Percentiles rank a stretch among this genome's conserved stretches.
Conservation (phyloP, 2,797 vertebrate species). For the Danio tinwini region DNA sequence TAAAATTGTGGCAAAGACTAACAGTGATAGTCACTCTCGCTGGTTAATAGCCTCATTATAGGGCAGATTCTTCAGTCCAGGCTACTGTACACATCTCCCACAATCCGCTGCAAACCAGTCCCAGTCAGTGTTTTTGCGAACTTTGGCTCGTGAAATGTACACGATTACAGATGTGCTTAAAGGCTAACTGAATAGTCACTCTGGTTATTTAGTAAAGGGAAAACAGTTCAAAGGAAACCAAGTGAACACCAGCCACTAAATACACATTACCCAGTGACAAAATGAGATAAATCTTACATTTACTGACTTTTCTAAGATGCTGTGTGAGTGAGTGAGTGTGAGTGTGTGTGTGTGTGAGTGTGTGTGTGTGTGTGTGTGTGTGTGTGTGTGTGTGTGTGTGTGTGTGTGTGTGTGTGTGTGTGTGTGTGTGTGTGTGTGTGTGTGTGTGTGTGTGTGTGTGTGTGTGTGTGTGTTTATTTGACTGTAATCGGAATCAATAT, state of each 20-base stretch:
- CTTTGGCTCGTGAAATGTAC: constrained; percentile 15
- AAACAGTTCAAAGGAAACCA: constrained; percentile 9
- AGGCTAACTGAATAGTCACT: not conserved
- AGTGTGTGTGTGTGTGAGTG: too few relatives aligned
- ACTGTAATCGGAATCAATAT: too few relatives aligned
- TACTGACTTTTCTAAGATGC: not conserved
- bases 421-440: too few relatives aligned
- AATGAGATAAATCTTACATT: constrained; percentile 5
- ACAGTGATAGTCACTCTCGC: not conserved
- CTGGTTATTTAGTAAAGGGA: constrained; percentile 5
- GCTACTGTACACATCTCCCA: not conserved
- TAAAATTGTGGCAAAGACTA: too few relatives aligned
- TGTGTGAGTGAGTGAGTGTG: too few relatives aligned
- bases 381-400: too few relatives aligned
- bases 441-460: too few relatives aligned
- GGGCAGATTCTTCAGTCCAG: constrained; percentile 32
- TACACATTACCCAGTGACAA: constrained; percentile 20
- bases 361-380: too few relatives aligned
- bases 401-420: too few relatives aligned
- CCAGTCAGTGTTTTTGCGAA: not conserved
- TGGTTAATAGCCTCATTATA: constrained; percentile 1
- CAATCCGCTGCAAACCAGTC: constrained; percentile 6
- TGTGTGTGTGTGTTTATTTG: too few relatives aligned
- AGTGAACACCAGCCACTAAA: not conserved
- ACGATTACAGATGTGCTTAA: not conserved